A percentile compares a stretch with the other conserved stretches of the same genome.
phyloP scores from a whole-genome alignment of 2,113 vertebrate genomes.

The Collichthys lucidus region DNA sequence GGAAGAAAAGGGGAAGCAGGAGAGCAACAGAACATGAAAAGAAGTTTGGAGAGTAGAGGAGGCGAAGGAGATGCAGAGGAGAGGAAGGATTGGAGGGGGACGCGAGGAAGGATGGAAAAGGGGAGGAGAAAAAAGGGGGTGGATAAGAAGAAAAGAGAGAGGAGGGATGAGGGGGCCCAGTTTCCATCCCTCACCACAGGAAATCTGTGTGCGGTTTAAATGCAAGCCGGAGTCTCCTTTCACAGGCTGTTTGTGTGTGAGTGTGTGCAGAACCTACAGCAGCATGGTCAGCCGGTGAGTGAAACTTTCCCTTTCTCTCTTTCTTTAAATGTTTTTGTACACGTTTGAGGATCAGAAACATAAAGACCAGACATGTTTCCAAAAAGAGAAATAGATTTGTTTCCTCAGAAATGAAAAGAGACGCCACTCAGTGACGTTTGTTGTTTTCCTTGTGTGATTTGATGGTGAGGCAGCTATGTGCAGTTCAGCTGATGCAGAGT shows the following conservation, averaged over 20 bases:
- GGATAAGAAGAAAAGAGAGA: not conserved
- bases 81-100: slow-evolving; percentile 41
- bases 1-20: not conserved
- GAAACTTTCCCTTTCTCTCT: slow-evolving; percentile 8
- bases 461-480: not conserved
- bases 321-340: slow-evolving; percentile 52
- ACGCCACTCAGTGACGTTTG: not conserved
- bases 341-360: not conserved
- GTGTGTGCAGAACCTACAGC: slow-evolving; percentile 25
- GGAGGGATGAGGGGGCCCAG: slow-evolving; percentile 24
- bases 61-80: slow-evolving; percentile 74
- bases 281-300: slow-evolving; percentile 94
- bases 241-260: not conserved
- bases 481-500: not conserved
- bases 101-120: slow-evolving; percentile 30
- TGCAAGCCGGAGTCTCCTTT: slow-evolving; percentile 13
- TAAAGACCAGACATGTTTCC: not conserved
- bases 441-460: too few species aligned
- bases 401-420: slow-evolving; percentile 1
- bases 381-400: not conserved
- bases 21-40: slow-evolving; percentile 29
- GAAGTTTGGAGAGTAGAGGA: slow-evolving; percentile 10
- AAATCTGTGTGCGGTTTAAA: slow-evolving; percentile 59
- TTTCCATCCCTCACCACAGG: slow-evolving; percentile 59
- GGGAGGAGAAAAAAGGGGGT: slow-evolving; percentile 27